Conservation (phyloP, 2,113 vertebrate genomes). For the Macrotus californicus region DNA sequence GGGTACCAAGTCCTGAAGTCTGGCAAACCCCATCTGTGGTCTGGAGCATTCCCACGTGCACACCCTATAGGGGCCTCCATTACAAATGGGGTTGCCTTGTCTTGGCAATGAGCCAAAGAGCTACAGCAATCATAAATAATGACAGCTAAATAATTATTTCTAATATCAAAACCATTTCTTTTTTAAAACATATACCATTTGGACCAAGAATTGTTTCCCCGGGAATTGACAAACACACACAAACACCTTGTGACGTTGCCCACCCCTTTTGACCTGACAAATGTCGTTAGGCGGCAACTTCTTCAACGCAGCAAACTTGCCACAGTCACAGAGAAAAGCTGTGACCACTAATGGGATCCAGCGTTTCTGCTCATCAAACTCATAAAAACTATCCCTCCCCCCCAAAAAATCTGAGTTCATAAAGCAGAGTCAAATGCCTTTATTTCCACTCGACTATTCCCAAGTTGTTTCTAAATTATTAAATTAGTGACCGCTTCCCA, state of each 20-base stretch:
- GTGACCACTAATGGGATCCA: background rate
- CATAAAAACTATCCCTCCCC: background rate
- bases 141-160: background rate
- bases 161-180: background rate
- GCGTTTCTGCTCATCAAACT: slow-evolving; percentile 15
- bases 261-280: background rate
- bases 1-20: background rate
- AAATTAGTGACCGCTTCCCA: background rate
- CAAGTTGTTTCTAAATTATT: slow-evolving; percentile 39
- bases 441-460: background rate
- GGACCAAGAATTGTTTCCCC: background rate
- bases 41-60: background rate
- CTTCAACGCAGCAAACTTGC: background rate
- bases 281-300: background rate
- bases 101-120: background rate
- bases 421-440: slow-evolving; percentile 23
- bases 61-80: background rate
- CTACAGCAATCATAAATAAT: background rate
- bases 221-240: background rate
- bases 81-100: background rate
- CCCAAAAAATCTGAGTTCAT: background rate
- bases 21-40: background rate
- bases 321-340: background rate
- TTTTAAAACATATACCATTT: background rate
- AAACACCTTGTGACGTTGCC: background rate